A percentile compares a stretch with the other conserved stretches of the same genome.
Evolutionary conservation across 30 jellyfish, hydroid and myxozoan genomes (phyloP).

Genomic region (Aurelia coerulea): DNA sequence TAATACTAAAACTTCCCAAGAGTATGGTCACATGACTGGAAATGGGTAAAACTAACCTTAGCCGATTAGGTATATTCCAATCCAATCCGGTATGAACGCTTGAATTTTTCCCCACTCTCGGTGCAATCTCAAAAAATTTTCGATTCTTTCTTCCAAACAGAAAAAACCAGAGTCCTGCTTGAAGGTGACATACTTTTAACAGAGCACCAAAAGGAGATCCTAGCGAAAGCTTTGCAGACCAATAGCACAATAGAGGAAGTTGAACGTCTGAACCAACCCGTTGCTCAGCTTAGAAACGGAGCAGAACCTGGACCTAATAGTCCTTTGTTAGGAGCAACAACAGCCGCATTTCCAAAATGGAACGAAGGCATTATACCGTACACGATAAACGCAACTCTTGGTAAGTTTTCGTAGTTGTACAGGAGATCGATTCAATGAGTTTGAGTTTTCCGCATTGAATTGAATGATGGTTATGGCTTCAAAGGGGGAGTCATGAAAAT

Average conservation of each 20-base stretch:
- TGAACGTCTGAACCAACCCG: neutral
- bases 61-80: too few species aligned
- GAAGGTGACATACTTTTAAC: conserved; percentile 77
- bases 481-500: neutral
- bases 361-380: conserved; percentile 59
- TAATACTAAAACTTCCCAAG: too few species aligned
- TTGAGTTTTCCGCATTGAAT: too few species aligned
- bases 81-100: too few species aligned
- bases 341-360: conserved; percentile 65
- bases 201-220: conserved; percentile 21
- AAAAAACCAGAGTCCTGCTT: neutral
- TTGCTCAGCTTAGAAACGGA: too few species aligned
- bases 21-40: too few species aligned
- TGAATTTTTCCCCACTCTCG: too few species aligned
- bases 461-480: neutral
- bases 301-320: too few species aligned
- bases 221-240: conserved; percentile 46
- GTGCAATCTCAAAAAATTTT: too few species aligned
- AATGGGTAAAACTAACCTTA: too few species aligned
- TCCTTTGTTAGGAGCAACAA: conserved; percentile 7
- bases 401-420: neutral
- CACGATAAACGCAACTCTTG: conserved; percentile 20
- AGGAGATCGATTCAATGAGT: neutral
- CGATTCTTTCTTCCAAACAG: too few species aligned
- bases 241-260: conserved; percentile 21